Conservation (phyloP, 1,140 invertebrate species). For the Venustaconcha ellipsiformis region DNA sequence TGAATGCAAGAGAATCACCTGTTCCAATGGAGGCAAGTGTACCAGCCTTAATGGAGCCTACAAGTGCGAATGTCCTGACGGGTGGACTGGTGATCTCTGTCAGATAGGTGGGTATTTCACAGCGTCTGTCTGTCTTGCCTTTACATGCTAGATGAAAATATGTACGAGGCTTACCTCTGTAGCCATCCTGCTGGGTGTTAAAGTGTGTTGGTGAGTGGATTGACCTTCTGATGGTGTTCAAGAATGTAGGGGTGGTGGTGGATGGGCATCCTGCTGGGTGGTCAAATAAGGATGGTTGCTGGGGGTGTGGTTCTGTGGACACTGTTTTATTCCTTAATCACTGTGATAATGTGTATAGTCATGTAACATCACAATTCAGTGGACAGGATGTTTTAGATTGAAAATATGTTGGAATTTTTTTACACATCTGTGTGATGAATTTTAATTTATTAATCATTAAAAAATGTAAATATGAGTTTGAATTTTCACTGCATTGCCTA, state of each 20-base stretch:
- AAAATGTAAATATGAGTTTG: no score
- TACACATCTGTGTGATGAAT: no score
- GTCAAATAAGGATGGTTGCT: not conserved
- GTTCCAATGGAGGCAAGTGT: conserved; percentile 19
- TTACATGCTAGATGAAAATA: not conserved
- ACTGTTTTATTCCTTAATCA: no score
- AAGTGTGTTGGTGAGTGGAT: not conserved
- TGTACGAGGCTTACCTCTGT: not conserved
- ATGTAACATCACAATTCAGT: no score
- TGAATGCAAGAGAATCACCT: conserved; percentile 22
- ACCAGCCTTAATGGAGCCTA: conserved; percentile 24
- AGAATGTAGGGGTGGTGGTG: not conserved
- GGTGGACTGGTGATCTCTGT: conserved; percentile 29
- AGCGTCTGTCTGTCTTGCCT: not conserved
- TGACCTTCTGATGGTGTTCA: not conserved
- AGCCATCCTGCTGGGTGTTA: not conserved
- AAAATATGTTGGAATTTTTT: no score
- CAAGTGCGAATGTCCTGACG: conserved; percentile 23
- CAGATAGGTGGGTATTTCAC: conserved; percentile 16
- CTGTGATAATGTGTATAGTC: no score
- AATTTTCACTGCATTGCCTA: no score
- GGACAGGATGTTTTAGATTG: no score
- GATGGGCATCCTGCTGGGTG: not conserved
- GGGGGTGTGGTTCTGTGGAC: no score
- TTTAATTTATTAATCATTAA: no score